Evolutionary conservation across 2,888 invertebrate genomes (phyloP), one percentile per base, ranked within the genome.

Genomic region (Tachina lurida): DNA sequence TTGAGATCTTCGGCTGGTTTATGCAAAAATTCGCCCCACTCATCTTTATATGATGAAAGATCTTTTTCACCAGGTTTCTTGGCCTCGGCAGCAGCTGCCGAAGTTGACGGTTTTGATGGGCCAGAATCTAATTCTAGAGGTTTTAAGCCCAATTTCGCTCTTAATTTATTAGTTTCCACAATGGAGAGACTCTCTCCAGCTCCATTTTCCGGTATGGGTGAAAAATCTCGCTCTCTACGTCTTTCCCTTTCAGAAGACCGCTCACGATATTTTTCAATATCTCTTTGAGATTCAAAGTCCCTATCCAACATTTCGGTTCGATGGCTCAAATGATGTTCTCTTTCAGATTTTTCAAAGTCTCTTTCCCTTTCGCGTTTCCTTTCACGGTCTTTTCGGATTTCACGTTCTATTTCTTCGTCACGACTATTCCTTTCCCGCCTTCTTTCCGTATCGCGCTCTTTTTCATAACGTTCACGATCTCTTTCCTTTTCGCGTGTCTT

Each of bases 131-230:
- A 93, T 89, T 98, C 96, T 5, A 99, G 93, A 0, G 99, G 99
- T 91, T 98, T 98, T 49, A 99, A 93, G 0, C 99, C 99, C 39
- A 99, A 94, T 92, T 98, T 98, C 2, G 97, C 97, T 89, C 99
- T 94, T 13, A 99, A 93, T 88, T 96, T 96, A 93, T 98, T 98
- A 8, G 97, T 97, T 89, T 97, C 97, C 74, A 96, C 96, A 67
- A 98, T 94, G 1, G 97, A 97, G 19, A 97, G 93, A 89, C 94
- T 95, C 89, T 93, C 94, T 0, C 93, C 93, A 15, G 92, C 93
- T 0, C 93, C 93, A 83, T 90, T 92, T 67, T 92, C 92, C 0
- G 92, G 92, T 60, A 93, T 89, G 4, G 93, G 93, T 3, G 93
- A 93, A 49, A 43, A 76, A 12, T 73, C 79, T 10, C 71, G 67